Base-by-base conservation (phyloP, 2,888 invertebrate genomes). In the Pyrrhia umbra region DNA sequence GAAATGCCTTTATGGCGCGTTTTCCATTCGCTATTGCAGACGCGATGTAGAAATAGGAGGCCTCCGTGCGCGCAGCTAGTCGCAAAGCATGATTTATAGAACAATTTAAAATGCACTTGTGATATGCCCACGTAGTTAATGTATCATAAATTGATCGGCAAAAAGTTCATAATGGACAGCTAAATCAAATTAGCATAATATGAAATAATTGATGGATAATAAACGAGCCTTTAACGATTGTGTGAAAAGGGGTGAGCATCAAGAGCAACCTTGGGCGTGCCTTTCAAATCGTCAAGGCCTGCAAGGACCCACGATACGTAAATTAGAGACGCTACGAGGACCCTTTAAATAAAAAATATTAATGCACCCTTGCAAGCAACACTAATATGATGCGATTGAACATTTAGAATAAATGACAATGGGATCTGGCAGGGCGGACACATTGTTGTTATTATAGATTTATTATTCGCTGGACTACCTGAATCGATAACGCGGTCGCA, bases 1-100 rank as follows among this genome's bases (percentile, higher is more conserved):
- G 91, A 94, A 94, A 94, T 93, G 94, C 94, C 94, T 94, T 93
- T 94, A 93, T 93, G 93, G 92, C 94, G 91, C 88, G 91, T 91
- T 93, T 91, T 80, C 75, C 93, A 92, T 94, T 94, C 94, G 94
- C 94, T 82, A 59, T 75, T 89, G 94, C 93, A 88, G 79, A 76
- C 68, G 78, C 62, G 69, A 75, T 64, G 70, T 68, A 79, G 39
- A 70, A 50, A 61, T 71, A 76, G 93, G 92, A 92, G 93, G 93
- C 93, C 93, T 89, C 93, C 92, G 79, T 83, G 72, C 91, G 92
- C 93, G 79, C 83, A 92, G 93, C 93, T 71, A 69, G 68, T 91
- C 92, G 93, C 93, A 86, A 65, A 79, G 88, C 81, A 82, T 62
- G 55, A 57, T 52, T 54, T 51, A 55, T 63, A 74, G 47, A 68